phyloP scores from a whole-genome alignment of 2,113 vertebrate genomes.

The Indicator indicator region DNA sequence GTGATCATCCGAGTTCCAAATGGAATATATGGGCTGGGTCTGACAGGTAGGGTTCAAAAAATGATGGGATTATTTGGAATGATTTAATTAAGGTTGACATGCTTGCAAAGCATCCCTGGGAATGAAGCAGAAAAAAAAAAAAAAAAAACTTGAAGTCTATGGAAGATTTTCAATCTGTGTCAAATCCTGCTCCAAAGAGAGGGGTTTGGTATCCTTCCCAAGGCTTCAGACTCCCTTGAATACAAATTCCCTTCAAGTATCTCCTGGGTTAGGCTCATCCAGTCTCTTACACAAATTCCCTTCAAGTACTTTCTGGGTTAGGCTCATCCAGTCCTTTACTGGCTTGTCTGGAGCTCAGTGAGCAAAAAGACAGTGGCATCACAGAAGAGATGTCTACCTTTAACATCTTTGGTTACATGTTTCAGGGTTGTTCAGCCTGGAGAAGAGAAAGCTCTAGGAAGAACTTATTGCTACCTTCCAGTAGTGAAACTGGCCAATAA shows the following conservation, averaged over 20 bases:
- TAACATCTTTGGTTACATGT: background rate
- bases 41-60: conserved; percentile 31
- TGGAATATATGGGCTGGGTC: background rate
- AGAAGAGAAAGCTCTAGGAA: too few species aligned
- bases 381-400: background rate
- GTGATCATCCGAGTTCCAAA: background rate
- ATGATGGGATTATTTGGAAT: conserved; percentile 29
- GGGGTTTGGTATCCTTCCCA: conserved; percentile 21
- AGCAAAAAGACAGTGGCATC: background rate
- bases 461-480: too few species aligned
- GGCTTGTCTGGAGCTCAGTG: background rate
- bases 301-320: background rate
- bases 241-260: conserved; percentile 28
- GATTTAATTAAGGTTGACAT: conserved; percentile 45
- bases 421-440: too few species aligned
- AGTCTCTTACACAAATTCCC: background rate
- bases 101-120: conserved; percentile 41
- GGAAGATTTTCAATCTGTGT: conserved; percentile 34
- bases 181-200: conserved; percentile 14
- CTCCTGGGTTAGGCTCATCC: background rate
- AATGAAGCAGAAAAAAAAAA: conserved; percentile 31
- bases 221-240: conserved; percentile 11
- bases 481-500: too few species aligned
- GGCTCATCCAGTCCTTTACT: background rate
- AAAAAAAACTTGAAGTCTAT: background rate